Evolutionary conservation across 1,140 invertebrate genomes (phyloP).

Genomic region (Choristoneura fumiferana): DNA sequence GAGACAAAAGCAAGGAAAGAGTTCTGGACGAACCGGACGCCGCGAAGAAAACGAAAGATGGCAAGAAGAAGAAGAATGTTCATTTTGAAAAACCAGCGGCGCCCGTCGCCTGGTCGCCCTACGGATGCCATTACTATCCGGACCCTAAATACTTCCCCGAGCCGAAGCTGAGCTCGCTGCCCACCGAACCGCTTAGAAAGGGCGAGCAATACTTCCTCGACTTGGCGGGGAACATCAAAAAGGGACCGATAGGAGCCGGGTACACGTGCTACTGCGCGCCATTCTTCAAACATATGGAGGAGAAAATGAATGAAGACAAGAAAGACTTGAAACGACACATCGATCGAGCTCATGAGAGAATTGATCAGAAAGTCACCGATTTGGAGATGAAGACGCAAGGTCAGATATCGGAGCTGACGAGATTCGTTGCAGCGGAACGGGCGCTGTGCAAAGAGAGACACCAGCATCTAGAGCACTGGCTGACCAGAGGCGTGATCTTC

Average conservation of each 20-base stretch:
- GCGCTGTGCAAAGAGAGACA: slow-evolving; percentile 82
- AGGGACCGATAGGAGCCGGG: slow-evolving; percentile 94
- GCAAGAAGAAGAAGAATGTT: slow-evolving; percentile 76
- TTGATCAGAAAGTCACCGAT: slow-evolving; percentile 90
- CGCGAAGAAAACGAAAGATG: slow-evolving; percentile 71
- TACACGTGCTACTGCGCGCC: slow-evolving; percentile 89
- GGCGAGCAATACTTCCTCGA: slow-evolving; percentile 97
- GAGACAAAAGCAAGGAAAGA: slow-evolving; percentile 74
- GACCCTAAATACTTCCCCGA: slow-evolving; percentile 90
- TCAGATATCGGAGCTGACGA: slow-evolving; percentile 86
- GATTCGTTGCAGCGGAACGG: slow-evolving; percentile 82
- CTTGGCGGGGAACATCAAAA: slow-evolving; percentile 96
- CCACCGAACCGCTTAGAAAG: slow-evolving; percentile 89
- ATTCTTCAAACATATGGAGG: slow-evolving; percentile 92
- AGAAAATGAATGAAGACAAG: slow-evolving; percentile 90
- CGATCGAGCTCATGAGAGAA: slow-evolving; percentile 87
- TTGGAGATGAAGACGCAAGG: slow-evolving; percentile 88
- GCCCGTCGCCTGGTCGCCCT: slow-evolving; percentile 87
- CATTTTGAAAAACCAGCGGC: slow-evolving; percentile 67
- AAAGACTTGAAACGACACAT: slow-evolving; percentile 92
- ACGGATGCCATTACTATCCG: slow-evolving; percentile 93
- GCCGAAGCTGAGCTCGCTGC: slow-evolving; percentile 90
- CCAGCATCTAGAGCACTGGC: slow-evolving; percentile 84
- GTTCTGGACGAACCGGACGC: slow-evolving; percentile 60
- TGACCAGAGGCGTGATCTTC: slow-evolving; percentile 80